phyloP scores from a whole-genome alignment of 53 echinoderm and acorn worm genomes.

The Astropecten irregularis region DNA sequence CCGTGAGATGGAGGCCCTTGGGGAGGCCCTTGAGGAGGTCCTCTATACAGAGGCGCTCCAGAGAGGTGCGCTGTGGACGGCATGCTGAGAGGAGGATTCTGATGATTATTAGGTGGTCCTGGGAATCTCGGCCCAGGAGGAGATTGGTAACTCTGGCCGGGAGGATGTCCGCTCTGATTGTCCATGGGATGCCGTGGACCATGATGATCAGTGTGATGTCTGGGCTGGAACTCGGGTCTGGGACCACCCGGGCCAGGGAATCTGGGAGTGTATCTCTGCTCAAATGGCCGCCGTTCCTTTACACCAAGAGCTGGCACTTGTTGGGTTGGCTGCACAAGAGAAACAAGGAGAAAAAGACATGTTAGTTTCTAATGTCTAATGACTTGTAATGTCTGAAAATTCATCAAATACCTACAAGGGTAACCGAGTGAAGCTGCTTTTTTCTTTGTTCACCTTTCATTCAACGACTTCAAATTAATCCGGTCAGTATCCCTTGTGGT shows the following conservation, averaged over 20 bases:
- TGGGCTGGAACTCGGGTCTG: constrained; percentile 36
- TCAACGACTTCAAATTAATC: too few relatives aligned
- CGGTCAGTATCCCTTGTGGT: too few relatives aligned
- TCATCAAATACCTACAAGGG: too few relatives aligned
- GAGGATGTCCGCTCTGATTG: constrained; percentile 6
- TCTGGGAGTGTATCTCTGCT: neutral
- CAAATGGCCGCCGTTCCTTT: constrained; percentile 18
- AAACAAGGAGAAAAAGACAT: too few relatives aligned
- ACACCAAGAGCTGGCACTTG: constrained; percentile 27
- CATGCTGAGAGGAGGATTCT: neutral
- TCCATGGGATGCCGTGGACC: neutral
- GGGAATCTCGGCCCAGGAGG: neutral
- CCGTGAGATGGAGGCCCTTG: constrained; percentile 5
- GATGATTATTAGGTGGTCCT: constrained; percentile 5
- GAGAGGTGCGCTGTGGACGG: neutral
- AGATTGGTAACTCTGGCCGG: neutral
- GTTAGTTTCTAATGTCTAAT: too few relatives aligned
- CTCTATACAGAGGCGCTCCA: neutral
- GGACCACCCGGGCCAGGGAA: neutral
- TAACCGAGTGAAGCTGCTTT: too few relatives aligned
- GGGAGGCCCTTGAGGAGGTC: neutral
- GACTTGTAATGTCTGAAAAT: too few relatives aligned
- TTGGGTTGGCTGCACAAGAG: neutral
- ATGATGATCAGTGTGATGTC: neutral
- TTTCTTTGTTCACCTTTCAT: too few relatives aligned